Base-by-base conservation (phyloP, 2,113 vertebrate genomes). In the Stigmatopora argus region DNA sequence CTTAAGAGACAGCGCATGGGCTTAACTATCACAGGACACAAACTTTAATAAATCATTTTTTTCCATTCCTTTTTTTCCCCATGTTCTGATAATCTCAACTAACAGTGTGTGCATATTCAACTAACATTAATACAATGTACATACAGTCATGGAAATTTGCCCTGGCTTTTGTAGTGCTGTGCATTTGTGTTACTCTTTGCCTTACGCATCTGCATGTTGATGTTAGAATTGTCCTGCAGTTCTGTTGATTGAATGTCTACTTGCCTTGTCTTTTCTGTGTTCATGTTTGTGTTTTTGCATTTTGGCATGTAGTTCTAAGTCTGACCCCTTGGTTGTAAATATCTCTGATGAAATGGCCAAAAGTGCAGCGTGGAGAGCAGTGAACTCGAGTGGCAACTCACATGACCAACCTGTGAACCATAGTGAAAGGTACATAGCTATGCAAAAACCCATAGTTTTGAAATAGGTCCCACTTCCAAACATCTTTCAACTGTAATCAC, bases 291-390 rank as follows among this genome's bases (percentile, higher is more conserved):
- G 53, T 73, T 65, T 71, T 61, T 76, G 74, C 68, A 74, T 82
- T 92, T 93, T 92, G 80, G 92, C 91, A 90, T 89, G 87, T 86
- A 94, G 95, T 80, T 60, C 89, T 91, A 75, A 81, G 34, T 71
- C 64, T 82, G 93, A 94, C 82, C 92, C 92, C 73, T 93, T 93
- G 87, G 60, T 94, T 89, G 89, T 95, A 92, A 95, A 94, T 90
- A 94, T 94, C 92, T 94, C 93, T 91, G 92, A 94, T 78, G 94
- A 95, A 92, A 94, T 95, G 93, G 90, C 90, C 91, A 94, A 94
- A 94, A 94, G 91, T 59, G 90, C 92, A 75, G 90, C 92, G 62
- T 94, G 92, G 93, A 96, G 92, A 90, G 92, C 93, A 72, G 92
- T 94, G 90, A 85, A 93, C 87, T 90, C 91, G 89, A 92, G 75